Evolutionary conservation across 2,797 vertebrate genomes (phyloP).

Genomic region (Phataginus tricuspis): DNA sequence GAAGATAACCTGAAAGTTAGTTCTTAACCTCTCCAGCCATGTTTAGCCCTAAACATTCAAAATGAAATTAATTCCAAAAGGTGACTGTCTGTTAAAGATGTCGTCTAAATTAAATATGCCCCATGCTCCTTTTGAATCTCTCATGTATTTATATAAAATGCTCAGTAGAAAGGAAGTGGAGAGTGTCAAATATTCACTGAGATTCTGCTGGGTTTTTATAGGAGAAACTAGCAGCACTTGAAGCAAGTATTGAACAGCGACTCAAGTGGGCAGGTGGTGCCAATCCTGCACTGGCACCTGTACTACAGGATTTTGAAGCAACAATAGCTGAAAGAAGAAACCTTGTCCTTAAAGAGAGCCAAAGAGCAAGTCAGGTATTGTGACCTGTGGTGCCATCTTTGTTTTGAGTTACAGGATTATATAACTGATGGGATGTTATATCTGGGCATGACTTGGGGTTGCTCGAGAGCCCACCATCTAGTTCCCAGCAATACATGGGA

Average conservation of each 20-base stretch:
- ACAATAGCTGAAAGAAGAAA: conserved; percentile 96
- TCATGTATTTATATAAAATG: neutral
- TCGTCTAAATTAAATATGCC: neutral
- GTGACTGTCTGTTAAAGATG: neutral
- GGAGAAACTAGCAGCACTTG: conserved; percentile 96
- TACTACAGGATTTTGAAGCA: conserved; percentile 98
- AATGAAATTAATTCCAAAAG: conserved; percentile 4
- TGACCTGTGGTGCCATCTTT: neutral
- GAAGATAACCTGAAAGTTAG: neutral
- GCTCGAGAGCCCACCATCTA: neutral
- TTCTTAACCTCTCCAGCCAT: neutral
- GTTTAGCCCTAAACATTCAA: conserved; percentile 17
- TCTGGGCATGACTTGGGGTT: neutral
- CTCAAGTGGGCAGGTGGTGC: conserved; percentile 99
- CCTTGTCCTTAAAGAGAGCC: conserved; percentile 95
- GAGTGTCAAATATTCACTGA: neutral
- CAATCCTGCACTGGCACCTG: conserved; percentile 95
- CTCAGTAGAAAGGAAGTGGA: neutral
- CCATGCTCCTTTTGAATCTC: neutral
- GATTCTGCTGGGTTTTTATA: conserved; percentile 77
- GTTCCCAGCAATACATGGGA: neutral
- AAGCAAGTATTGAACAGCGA: conserved; percentile 98
- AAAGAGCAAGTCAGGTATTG: conserved; percentile 94
- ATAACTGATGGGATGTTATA: neutral
- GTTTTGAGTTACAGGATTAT: neutral